Conservation (phyloP, 37 sponge, comb jelly and placozoan genomes). For the Mnemiopsis leidyi region DNA sequence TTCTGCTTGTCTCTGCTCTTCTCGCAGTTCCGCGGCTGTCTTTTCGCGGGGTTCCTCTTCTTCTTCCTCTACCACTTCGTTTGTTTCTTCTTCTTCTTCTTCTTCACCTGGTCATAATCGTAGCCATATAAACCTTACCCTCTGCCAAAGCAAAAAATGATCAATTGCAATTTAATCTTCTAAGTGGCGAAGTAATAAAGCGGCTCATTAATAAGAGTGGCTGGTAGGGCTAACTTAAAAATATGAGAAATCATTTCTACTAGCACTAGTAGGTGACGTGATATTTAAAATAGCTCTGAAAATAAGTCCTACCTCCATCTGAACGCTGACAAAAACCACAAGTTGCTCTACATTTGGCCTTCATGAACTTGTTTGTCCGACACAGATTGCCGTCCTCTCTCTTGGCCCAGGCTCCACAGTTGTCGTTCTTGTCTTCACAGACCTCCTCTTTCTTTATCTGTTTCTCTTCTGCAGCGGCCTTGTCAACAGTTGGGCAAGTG, state of each 20-base stretch:
- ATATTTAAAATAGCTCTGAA: too few relatives aligned
- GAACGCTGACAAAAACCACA: background rate
- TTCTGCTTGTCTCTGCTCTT: background rate
- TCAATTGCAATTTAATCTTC: background rate
- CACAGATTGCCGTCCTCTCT: background rate
- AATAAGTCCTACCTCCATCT: background rate
- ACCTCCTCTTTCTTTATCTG: background rate
- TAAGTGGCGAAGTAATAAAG: background rate
- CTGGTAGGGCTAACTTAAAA: background rate
- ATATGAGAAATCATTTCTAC: too few relatives aligned
- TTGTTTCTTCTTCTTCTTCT: background rate
- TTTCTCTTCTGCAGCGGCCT: background rate
- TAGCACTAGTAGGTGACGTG: too few relatives aligned
- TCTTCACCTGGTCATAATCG: background rate
- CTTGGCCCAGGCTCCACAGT: conserved; percentile 6
- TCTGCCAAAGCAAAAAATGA: too few relatives aligned
- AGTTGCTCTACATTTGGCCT: background rate
- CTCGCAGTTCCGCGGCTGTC: background rate
- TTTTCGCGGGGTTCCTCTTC: background rate
- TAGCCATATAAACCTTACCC: too few relatives aligned
- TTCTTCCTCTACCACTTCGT: background rate
- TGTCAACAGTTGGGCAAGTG: background rate
- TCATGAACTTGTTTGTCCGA: conserved; percentile 8
- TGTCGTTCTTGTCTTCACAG: background rate
- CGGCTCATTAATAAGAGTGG: background rate